Percentiles rank a stretch among this genome's conserved stretches.
Conservation (phyloP, 1,140 invertebrate genomes). For the Temnothorax curvispinosus region DNA sequence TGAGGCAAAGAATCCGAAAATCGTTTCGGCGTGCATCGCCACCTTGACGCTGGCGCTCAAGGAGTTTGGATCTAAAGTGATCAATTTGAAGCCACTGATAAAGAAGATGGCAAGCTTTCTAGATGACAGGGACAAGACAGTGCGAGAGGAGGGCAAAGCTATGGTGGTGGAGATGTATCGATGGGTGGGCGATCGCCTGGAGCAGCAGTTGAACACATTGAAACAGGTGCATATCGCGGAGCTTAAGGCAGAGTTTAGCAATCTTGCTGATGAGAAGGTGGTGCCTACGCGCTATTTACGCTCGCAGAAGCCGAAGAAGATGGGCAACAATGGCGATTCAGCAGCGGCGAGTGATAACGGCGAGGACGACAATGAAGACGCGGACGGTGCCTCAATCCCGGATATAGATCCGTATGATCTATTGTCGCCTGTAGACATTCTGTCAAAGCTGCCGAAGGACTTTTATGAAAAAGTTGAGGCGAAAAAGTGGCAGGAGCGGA, state of each 20-base stretch:
- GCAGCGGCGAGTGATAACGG: constrained; percentile 83
- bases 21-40: constrained; percentile 94
- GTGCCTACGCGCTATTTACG: constrained; percentile 92
- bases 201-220: constrained; percentile 93
- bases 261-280: constrained; percentile 89
- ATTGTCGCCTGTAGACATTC: constrained; percentile 96
- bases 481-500: constrained; percentile 99
- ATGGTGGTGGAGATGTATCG: constrained; percentile 96
- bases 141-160: constrained; percentile 96
- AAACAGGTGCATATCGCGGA: constrained; percentile 96
- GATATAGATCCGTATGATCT: constrained; percentile 97
- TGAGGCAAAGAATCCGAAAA: constrained; percentile 98
- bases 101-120: constrained; percentile 94
- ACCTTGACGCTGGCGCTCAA: constrained; percentile 91
- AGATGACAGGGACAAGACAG: constrained; percentile 96
- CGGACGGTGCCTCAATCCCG: constrained; percentile 87
- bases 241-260: constrained; percentile 94
- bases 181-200: constrained; percentile 95
- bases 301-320: constrained; percentile 94
- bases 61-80: constrained; percentile 97
- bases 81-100: constrained; percentile 95
- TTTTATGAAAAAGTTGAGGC: constrained; percentile 98
- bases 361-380: constrained; percentile 87
- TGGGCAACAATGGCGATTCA: constrained; percentile 77
- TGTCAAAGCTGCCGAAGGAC: constrained; percentile 97